Evolutionary conservation across 2,888 invertebrate genomes (phyloP), one percentile per base, ranked within the genome.

Genomic region (Drosophila macrospina): DNA sequence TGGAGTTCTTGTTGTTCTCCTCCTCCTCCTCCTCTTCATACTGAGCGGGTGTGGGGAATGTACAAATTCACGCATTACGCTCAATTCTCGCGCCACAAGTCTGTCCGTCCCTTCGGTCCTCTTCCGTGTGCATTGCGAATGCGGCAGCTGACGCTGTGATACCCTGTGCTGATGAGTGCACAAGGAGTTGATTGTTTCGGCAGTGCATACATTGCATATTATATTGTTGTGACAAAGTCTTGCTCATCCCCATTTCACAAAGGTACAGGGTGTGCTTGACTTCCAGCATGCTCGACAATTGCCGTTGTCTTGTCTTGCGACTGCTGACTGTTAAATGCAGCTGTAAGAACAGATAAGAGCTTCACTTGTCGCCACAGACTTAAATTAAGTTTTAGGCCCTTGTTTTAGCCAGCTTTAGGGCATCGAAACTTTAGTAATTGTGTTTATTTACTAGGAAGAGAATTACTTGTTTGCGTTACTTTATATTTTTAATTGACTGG

Each of bases 11-110:
- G 24, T 41, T 52, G n/a, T 39, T 11, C 15, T 16, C 11, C 15
- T 5, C 8, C 7, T 10, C 5, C 8, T 1, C 4, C 5, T 13
- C 50, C 32, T 8, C 34, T 24, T 8, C 8, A 5, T 10, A 3
- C 13, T 10, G 26, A 6, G n/a, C 13, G 45, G 37, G 60, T 37
- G 55, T 48, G 51, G 5, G 65, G 55, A 56, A 66, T 75, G 60
- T 61, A 48, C 41, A 60, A 74, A 75, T 75, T 71, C 61, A 71
- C 61, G 68, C 59, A 64, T 64, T 77, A 34, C 34, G 50, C 54
- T 39, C 32, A 51, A 36, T 55, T 67, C 55, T 15, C 15, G 50
- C 42, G 24, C 37, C 30, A 30, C 6, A 48, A 20, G 54, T 28
- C 20, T 36, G 32, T 16, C 44, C 45, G 36, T 52, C 36, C n/a